phyloP scores from a whole-genome alignment of 2,113 vertebrate genomes.

The Mungos mungo region DNA sequence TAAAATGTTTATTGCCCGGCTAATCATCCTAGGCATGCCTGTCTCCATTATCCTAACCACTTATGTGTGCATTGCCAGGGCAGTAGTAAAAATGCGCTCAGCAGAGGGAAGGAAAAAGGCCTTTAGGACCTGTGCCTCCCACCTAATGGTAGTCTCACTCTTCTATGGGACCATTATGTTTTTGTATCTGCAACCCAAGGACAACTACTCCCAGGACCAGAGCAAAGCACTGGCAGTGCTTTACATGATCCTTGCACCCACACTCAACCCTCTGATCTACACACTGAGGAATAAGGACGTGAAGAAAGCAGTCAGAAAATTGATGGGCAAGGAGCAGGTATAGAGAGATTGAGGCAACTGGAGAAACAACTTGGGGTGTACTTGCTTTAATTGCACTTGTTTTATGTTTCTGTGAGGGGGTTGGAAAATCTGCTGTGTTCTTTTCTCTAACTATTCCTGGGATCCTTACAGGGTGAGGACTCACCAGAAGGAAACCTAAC shows the following conservation, averaged over 20 bases:
- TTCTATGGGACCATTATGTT: slow-evolving; percentile 55
- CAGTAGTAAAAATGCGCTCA: slow-evolving; percentile 41
- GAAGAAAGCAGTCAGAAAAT: slow-evolving; percentile 23
- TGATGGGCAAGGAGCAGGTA: not conserved
- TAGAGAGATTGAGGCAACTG: not conserved
- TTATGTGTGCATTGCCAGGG: slow-evolving; percentile 21
- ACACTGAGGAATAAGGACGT: slow-evolving; percentile 54
- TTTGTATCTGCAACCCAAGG: slow-evolving; percentile 45
- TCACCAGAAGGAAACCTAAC: not conserved
- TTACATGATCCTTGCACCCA: slow-evolving; percentile 49
- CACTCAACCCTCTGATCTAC: slow-evolving; percentile 51
- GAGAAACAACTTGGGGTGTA: not conserved
- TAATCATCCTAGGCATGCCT: slow-evolving; percentile 25
- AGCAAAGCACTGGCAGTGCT: slow-evolving; percentile 32
- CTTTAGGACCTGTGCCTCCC: slow-evolving; percentile 65
- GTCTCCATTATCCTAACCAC: slow-evolving; percentile 45
- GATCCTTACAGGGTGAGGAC: not conserved
- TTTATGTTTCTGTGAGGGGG: not conserved
- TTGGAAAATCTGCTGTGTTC: not conserved
- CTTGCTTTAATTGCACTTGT: not conserved
- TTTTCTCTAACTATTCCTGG: not conserved
- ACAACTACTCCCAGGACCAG: slow-evolving; percentile 45
- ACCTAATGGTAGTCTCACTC: slow-evolving; percentile 55
- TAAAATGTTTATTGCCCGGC: slow-evolving; percentile 11
- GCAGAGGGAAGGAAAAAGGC: slow-evolving; percentile 37